A percentile compares a stretch with the other conserved stretches of the same genome.
Evolutionary conservation across 1,140 invertebrate species (phyloP).

Genomic region (Aethina tumida): DNA sequence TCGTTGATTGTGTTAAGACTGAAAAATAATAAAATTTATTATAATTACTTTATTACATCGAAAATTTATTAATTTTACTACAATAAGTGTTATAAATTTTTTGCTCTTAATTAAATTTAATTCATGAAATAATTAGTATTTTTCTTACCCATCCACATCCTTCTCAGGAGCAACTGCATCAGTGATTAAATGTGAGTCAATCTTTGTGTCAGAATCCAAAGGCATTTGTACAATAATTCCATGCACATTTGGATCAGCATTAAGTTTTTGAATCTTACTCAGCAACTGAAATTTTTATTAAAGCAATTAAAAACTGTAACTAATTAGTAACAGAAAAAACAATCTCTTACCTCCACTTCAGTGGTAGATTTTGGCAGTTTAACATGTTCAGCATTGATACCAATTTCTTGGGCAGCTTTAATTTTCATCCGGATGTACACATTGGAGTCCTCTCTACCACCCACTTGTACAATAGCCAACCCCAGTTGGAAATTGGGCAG

Average conservation of each 20-base stretch:
- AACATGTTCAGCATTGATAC: slow-evolving; percentile 74
- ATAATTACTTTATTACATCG: not conserved
- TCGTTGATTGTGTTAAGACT: slow-evolving; percentile 86
- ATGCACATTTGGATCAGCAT: slow-evolving; percentile 75
- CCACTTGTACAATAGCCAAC: slow-evolving; percentile 83
- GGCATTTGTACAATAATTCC: slow-evolving; percentile 98
- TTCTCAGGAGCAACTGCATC: slow-evolving; percentile 78
- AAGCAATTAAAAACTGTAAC: no score
- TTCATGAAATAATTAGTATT: not conserved
- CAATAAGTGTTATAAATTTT: not conserved
- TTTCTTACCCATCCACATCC: slow-evolving; percentile 85
- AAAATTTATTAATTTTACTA: not conserved
- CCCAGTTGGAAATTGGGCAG: slow-evolving; percentile 59
- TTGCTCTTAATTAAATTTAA: not conserved
- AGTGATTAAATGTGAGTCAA: slow-evolving; percentile 80
- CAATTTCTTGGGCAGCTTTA: slow-evolving; percentile 84
- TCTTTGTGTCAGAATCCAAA: slow-evolving; percentile 68
- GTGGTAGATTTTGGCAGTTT: slow-evolving; percentile 73
- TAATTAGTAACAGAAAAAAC: no score
- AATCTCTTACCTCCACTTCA: slow-evolving; percentile 62
- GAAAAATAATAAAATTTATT: slow-evolving; percentile 16
- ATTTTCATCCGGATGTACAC: slow-evolving; percentile 98
- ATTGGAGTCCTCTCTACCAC: slow-evolving; percentile 94
- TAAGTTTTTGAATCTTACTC: slow-evolving; percentile 63
- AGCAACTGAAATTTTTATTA: slow-evolving; percentile 43